Evolutionary conservation across 2,797 vertebrate genomes (phyloP), one percentile per base, ranked within the genome.

Genomic region (Microctenopoma steveboyesi): DNA sequence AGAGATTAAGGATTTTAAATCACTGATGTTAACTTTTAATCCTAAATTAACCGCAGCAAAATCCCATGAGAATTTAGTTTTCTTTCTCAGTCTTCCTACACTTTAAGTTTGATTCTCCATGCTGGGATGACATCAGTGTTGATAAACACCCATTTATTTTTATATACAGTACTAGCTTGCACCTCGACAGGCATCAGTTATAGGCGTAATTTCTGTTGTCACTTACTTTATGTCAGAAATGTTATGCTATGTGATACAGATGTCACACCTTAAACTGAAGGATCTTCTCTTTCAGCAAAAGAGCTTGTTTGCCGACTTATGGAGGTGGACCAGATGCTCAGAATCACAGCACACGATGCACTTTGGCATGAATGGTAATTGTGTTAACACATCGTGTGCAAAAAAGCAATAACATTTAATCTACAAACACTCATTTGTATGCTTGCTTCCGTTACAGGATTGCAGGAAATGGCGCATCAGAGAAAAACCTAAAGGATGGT

Each of bases 251-350:
- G 4, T 43, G 13, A 13, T 14, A 14, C 52, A 59, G 9, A 28
- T 42, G 25, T 37, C 28, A 14, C 3, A 14, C 35, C 12, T 74
- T 61, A 9, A 40, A 64, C 40, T 30, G 0, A 50, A 11, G 2
- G 9, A 25, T 2, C 18, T 28, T 64, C 16, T 78, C 33, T 69
- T 72, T 69, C 72, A 96, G 95, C 95, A 25, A 96, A 96, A 81
- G 94, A 95, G 64, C 91, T 96, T 47, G 94, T 96, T 46, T 95
- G 95, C 72, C 91, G 93, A 58, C 89, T 96, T 56, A 95, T 96
- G 95, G 95, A 96, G 45, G 92, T 95, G 70, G 95, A 96, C 74
- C 95, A 95, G 78, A 95, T 96, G 93, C 88, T 95, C 58, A 92
- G 95, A 91, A 95, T 96, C 82, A 95, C 94, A 6, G 95, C 95